Evolutionary conservation across 2,888 invertebrate genomes (phyloP).

Genomic region (Bellardia pandia): DNA sequence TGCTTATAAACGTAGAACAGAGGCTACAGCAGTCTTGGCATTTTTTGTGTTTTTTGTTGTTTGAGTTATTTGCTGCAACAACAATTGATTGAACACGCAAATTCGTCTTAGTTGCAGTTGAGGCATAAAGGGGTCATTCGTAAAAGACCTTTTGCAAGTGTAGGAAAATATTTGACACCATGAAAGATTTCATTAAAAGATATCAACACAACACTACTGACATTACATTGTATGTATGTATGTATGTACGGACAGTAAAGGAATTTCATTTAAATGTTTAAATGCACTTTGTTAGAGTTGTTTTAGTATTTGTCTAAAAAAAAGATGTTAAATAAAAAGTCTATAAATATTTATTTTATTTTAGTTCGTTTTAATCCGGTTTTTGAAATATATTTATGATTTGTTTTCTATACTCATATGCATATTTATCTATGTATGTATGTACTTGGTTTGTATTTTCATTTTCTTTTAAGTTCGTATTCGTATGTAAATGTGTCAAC

Average conservation of each 20-base stretch:
- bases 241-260: background rate
- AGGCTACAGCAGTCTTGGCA: slow-evolving; percentile 51
- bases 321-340: background rate
- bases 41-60: slow-evolving; percentile 38
- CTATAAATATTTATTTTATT: background rate
- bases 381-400: no score
- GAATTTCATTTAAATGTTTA: slow-evolving; percentile 11
- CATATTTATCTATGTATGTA: background rate
- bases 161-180: slow-evolving; percentile 65
- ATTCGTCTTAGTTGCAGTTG: slow-evolving; percentile 52
- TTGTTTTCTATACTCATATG: background rate
- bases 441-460: background rate
- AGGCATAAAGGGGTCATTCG: slow-evolving; percentile 62
- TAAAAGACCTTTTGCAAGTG: slow-evolving; percentile 61
- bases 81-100: slow-evolving; percentile 71
- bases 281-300: background rate
- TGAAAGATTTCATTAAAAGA: slow-evolving; percentile 70
- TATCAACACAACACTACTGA: slow-evolving; percentile 19
- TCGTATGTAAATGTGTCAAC: slow-evolving; percentile 26
- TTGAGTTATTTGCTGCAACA: slow-evolving; percentile 59
- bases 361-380: background rate
- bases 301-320: background rate
- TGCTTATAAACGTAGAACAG: slow-evolving; percentile 64
- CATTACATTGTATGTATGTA: background rate
- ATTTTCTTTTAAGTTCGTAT: background rate